These are phyloP conservation scores for Metopolophium dirhodum DNA, from an alignment of 1,140 invertebrate species.

Conservation along the genomic window DNA sequence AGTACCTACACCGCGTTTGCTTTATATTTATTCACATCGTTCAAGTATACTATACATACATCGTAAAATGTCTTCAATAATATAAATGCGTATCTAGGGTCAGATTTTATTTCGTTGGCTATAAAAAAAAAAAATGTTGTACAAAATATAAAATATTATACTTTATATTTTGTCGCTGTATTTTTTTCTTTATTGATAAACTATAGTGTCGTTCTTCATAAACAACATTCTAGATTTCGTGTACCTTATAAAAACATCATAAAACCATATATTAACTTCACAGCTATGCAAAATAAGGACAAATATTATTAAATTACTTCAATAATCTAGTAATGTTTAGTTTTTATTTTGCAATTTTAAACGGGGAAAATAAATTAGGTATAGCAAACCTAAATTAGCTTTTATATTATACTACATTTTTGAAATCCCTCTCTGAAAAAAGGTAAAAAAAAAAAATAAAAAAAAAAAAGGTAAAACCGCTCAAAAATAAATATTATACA, in stretches of 20 bases:
- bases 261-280: not conserved
- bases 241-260: no score
- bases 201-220: not conserved
- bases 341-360: not conserved
- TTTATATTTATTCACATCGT: not conserved
- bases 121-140: not conserved
- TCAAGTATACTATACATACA: not conserved
- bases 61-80: not conserved
- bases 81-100: not conserved
- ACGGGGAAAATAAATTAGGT: not conserved
- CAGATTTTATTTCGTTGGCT: not conserved
- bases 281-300: not conserved
- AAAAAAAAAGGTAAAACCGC: not conserved
- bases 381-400: not conserved
- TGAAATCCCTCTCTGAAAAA: not conserved
- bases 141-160: slow-evolving; percentile 8
- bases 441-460: not conserved
- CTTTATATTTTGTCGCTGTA: not conserved
- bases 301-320: not conserved
- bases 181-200: slow-evolving; percentile 10
- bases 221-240: not conserved
- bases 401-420: not conserved
- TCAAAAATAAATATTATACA: not conserved
- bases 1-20: not conserved
- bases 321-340: not conserved